A percentile compares a stretch with the other conserved stretches of the same genome.
phyloP scores from a whole-genome alignment of 2,888 invertebrate species.

The Meteorus colon region DNA sequence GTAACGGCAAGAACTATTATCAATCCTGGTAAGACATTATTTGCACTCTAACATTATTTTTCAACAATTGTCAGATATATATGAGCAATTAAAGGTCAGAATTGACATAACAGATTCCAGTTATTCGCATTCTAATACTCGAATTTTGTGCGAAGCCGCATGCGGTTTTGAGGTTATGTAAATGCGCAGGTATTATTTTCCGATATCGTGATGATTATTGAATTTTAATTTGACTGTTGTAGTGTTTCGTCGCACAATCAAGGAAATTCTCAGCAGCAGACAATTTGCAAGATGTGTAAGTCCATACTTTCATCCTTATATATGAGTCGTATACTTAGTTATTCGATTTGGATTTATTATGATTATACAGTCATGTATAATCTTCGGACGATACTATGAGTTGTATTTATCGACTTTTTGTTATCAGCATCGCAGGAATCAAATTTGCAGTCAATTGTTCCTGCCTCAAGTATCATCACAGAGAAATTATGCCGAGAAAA shows the following conservation, averaged over 20 bases:
- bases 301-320: constrained; percentile 28
- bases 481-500: constrained; percentile 82
- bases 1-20: constrained; percentile 65
- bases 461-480: constrained; percentile 71
- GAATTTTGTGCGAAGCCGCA: constrained; percentile 35
- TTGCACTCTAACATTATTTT: constrained; percentile 35
- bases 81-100: not conserved
- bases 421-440: constrained; percentile 55
- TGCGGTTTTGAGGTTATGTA: constrained; percentile 47
- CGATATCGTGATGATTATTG: constrained; percentile 21
- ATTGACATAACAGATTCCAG: not conserved
- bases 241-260: constrained; percentile 73
- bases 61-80: not conserved
- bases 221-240: constrained; percentile 59
- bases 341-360: constrained; percentile 5
- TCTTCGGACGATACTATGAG: not conserved
- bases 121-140: not conserved
- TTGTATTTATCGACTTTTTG: constrained; percentile 40
- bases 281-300: constrained; percentile 71
- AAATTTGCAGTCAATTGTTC: constrained; percentile 64
- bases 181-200: not conserved
- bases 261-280: constrained; percentile 70
- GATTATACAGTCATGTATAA: not conserved
- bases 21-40: constrained; percentile 65
- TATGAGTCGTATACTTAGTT: constrained; percentile 12